These are phyloP conservation scores for Sebastes hopkinsi DNA, from an alignment of 2,797 vertebrate species.

Conservation along the genomic window DNA sequence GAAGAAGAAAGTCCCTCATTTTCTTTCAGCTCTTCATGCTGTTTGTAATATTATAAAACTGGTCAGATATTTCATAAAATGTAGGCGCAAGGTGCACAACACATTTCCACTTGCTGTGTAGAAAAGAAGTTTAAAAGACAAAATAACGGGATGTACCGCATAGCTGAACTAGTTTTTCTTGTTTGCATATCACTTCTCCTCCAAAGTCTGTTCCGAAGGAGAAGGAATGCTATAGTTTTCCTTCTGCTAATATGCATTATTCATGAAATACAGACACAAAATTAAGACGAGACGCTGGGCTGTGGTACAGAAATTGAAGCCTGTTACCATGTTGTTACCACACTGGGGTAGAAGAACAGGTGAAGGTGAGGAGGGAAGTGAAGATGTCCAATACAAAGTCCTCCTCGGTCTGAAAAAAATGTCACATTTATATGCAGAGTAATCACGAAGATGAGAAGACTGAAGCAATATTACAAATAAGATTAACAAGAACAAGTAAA, in stretches of 20 bases:
- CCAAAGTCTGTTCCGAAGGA: not conserved
- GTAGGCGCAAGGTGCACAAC: not conserved
- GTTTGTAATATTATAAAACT: not conserved
- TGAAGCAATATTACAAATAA: not conserved
- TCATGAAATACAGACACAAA: not conserved
- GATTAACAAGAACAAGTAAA: not conserved
- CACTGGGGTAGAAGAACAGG: not conserved
- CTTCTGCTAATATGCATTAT: not conserved
- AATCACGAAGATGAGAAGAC: not conserved
- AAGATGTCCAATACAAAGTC: not conserved
- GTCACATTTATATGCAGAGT: not conserved
- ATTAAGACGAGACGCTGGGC: not conserved
- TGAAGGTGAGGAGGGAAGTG: not conserved
- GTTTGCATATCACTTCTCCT: not conserved
- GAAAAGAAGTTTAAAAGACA: not conserved
- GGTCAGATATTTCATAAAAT: not conserved
- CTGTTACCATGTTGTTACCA: not conserved
- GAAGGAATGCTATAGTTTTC: not conserved
- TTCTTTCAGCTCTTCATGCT: not conserved
- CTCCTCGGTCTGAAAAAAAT: not conserved
- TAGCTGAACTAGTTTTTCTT: not conserved
- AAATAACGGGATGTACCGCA: not conserved
- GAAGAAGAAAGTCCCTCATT: not conserved
- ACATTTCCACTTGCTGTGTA: not conserved
- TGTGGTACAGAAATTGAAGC: not conserved